Base-by-base conservation (phyloP, 2,113 vertebrate species). In the Syrrhaptes paradoxus region DNA sequence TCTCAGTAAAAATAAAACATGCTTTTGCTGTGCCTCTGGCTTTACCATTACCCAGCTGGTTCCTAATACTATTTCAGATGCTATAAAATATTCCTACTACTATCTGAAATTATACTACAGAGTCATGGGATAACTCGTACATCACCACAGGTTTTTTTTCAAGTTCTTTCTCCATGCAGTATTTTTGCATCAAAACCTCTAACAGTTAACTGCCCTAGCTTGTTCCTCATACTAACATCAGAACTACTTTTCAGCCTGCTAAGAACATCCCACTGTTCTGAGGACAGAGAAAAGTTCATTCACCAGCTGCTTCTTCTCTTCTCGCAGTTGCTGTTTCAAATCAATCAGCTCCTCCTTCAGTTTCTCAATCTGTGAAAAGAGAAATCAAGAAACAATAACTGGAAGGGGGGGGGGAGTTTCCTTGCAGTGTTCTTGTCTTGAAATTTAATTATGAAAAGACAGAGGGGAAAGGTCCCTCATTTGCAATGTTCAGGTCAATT, bases 241-340 rank as follows among this genome's bases (percentile, higher is more conserved):
- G 22, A 79, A 78, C 16, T 38, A 41, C 21, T 45, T 15, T 8
- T 74, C 52, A 63, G 43, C 38, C 59, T 58, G 51, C 32, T 72
- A 25, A 59, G 66, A 72, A 25, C 34, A 31, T 43, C 16, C 55
- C 49, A 59, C 34, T 58, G 57, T 70, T 72, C 68, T 45, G 29
- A 48, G 65, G 48, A 75, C 13, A 87, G 49, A 51, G 24, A 85
- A 63, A 67, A 41, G 36, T 74, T 57, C 52, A 94, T 95, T 96
- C 90, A 98, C 98, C 98, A 98, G 62, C 84, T 97, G 97, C 45
- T 97, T 97, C 65, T 96, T 98, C 67, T 98, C 98, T 18, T 98
- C 97, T 81, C 95, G 95, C 36, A 98, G 97, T 76, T 93, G 80
- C 38, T 94, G 91, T 65, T 97, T 98, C 86, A 98, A 97, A 54